phyloP scores from a whole-genome alignment of 1,140 invertebrate species.

The Aphis gossypii region DNA sequence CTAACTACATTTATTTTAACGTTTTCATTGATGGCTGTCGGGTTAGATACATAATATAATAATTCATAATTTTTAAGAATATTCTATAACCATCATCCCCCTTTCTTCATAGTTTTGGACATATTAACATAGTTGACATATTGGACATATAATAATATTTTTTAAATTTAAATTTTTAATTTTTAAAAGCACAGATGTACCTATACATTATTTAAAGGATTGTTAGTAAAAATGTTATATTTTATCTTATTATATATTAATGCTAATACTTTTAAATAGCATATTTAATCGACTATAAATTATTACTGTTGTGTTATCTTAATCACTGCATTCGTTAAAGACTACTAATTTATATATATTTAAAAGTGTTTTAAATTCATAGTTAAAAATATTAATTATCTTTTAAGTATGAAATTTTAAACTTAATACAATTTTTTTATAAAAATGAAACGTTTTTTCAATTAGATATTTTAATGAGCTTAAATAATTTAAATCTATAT shows the following conservation, averaged over 20 bases:
- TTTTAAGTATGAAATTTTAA: no score
- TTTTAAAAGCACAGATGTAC: neutral
- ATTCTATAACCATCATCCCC: neutral
- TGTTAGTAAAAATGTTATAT: neutral
- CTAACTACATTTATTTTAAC: neutral
- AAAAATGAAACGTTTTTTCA: neutral
- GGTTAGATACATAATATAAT: neutral
- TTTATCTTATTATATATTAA: neutral
- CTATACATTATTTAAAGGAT: neutral
- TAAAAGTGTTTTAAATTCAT: neutral
- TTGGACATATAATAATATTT: neutral
- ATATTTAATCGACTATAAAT: conserved; percentile 1
- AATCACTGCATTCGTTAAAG: neutral
- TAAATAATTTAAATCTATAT: no score
- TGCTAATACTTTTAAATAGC: neutral
- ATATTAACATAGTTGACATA: no score
- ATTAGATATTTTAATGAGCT: neutral
- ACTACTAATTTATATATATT: neutral
- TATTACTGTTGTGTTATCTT: neutral
- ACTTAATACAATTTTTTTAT: no score
- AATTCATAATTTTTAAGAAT: neutral
- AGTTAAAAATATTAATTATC: neutral
- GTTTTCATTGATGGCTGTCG: neutral
- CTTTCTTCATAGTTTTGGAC: neutral
- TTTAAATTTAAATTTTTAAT: neutral